Conservation (phyloP, 53 echinoderm and acorn worm genomes). For the Crossaster papposus region DNA sequence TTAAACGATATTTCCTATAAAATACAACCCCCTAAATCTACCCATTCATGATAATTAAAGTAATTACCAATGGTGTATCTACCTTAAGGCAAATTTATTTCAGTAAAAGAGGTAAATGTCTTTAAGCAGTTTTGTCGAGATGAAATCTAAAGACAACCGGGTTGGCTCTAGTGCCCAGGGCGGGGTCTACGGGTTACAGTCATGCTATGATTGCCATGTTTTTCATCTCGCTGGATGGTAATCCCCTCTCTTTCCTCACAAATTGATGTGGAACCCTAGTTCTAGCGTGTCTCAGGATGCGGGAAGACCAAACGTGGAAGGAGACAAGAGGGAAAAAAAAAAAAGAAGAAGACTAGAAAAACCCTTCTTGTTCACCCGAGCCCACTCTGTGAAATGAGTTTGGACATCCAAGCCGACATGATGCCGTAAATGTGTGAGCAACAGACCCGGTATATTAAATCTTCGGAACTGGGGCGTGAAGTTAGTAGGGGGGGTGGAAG, state of each 20-base stretch:
- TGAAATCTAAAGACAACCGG: not conserved
- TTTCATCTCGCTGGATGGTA: not conserved
- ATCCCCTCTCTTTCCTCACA: not conserved
- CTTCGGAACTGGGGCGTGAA: constrained; percentile 34
- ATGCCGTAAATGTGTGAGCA: not conserved
- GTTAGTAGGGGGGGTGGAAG: not conserved
- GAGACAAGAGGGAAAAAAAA: not conserved
- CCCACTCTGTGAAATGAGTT: constrained; percentile 47
- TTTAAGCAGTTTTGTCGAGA: not conserved
- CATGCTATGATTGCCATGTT: not conserved
- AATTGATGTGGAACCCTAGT: not conserved
- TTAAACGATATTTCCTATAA: no score
- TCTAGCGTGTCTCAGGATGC: not conserved
- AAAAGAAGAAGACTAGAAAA: not conserved
- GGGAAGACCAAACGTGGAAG: not conserved
- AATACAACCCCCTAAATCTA: no score
- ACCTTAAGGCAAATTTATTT: no score
- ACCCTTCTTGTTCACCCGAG: not conserved
- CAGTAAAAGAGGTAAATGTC: not conserved
- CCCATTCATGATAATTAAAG: no score
- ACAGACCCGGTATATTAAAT: not conserved
- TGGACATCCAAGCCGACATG: constrained; percentile 11
- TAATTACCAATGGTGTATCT: no score
- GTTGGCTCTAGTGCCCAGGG: not conserved
- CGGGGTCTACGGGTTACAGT: not conserved